Conservation (phyloP, 2,797 vertebrate genomes). For the Menidia menidia region DNA sequence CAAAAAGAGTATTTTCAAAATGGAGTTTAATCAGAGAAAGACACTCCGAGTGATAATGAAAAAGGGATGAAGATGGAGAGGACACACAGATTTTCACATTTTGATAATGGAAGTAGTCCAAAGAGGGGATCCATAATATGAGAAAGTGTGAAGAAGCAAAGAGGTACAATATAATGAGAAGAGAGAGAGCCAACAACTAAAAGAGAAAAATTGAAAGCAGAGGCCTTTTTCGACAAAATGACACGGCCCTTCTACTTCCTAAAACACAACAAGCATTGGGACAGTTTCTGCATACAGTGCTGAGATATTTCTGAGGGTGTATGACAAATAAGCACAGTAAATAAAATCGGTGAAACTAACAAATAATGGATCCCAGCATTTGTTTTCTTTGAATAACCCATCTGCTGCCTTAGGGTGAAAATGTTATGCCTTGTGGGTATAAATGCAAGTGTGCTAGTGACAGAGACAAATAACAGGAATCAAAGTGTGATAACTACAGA, state of each 20-base stretch:
- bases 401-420: conserved; percentile 1
- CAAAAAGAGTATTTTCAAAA: conserved; percentile 36
- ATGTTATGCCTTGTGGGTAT: not conserved
- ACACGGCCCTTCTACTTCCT: conserved; percentile 34
- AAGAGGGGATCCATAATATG: conserved; percentile 17
- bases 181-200: conserved; percentile 9
- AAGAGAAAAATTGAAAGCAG: conserved; percentile 26
- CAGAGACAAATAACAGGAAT: not conserved
- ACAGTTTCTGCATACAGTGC: conserved; percentile 16
- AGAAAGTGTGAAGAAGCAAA: conserved; percentile 21
- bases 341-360: conserved; percentile 13
- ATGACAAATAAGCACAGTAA: conserved; percentile 2
- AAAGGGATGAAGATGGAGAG: conserved; percentile 5
- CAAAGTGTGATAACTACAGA: not conserved
- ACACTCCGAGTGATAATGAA: conserved; percentile 33
- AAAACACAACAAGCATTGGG: conserved; percentile 38
- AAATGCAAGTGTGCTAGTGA: not conserved
- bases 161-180: conserved; percentile 13
- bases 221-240: conserved; percentile 51
- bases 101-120: conserved; percentile 44
- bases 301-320: not conserved
- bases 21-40: conserved; percentile 34
- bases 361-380: conserved; percentile 8
- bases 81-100: conserved; percentile 25
- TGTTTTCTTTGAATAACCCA: conserved; percentile 3